These are phyloP conservation scores for Rhyacichthys aspro DNA, from an alignment of 2,797 vertebrate species.

Conservation along the genomic window DNA sequence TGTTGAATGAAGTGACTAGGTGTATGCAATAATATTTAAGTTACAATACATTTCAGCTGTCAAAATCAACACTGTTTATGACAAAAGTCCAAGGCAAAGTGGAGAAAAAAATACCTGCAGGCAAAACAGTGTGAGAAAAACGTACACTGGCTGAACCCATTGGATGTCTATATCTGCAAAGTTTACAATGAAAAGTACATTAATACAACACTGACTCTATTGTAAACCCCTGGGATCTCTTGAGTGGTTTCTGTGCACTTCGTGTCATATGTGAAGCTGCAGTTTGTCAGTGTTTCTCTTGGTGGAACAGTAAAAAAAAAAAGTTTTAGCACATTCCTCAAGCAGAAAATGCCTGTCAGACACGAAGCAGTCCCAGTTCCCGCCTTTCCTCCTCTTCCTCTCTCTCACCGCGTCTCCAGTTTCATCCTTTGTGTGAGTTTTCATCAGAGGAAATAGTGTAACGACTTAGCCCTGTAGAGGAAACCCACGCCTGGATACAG, in stretches of 20 bases:
- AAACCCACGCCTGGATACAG: slow-evolving; percentile 16
- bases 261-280: slow-evolving; percentile 9
- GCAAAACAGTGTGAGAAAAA: slow-evolving; percentile 10
- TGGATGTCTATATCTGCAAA: slow-evolving; percentile 10
- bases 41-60: not conserved
- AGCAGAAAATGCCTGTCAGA: slow-evolving; percentile 8
- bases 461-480: slow-evolving; percentile 26
- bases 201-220: not conserved
- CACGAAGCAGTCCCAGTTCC: slow-evolving; percentile 12
- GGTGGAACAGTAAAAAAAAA: not conserved
- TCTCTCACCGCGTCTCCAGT: slow-evolving; percentile 31
- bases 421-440: slow-evolving; percentile 56
- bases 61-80: not conserved
- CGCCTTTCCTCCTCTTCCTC: slow-evolving; percentile 9
- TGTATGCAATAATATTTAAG: too few relatives aligned
- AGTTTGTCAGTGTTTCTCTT: slow-evolving; percentile 4
- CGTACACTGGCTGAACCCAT: not conserved
- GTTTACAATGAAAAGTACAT: slow-evolving; percentile 8
- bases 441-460: slow-evolving; percentile 60
- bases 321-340: slow-evolving; percentile 19
- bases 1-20: not conserved
- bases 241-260: slow-evolving; percentile 15
- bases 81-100: not conserved
- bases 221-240: slow-evolving; percentile 14
- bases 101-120: slow-evolving; percentile 14